These are phyloP conservation scores for Mormyrus hasselquistii DNA, from an alignment of 2,797 vertebrate species.

Conservation along the genomic window DNA sequence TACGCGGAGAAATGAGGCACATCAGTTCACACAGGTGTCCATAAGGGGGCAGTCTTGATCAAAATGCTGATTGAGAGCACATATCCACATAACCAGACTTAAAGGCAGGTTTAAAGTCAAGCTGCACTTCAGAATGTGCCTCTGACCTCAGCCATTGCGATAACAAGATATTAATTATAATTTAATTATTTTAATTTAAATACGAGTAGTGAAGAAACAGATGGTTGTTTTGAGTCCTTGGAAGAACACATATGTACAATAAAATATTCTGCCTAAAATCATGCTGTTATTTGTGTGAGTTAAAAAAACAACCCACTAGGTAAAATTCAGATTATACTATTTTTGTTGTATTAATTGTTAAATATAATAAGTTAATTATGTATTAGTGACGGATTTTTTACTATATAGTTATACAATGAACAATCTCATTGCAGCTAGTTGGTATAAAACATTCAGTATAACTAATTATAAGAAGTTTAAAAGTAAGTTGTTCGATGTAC, in stretches of 20 bases:
- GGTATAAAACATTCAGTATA: background rate
- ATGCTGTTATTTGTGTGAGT: background rate
- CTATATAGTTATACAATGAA: background rate
- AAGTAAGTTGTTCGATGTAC: background rate
- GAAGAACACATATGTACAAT: background rate
- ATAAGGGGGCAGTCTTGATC: background rate
- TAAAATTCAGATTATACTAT: background rate
- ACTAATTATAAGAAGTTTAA: background rate
- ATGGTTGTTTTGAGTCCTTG: background rate
- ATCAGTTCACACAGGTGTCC: background rate
- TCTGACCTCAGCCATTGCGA: background rate
- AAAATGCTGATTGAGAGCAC: background rate
- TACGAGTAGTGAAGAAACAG: background rate
- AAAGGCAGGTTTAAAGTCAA: background rate
- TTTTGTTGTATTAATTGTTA: background rate
- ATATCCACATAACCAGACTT: background rate
- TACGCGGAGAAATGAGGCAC: background rate
- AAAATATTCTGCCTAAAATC: slow-evolving; percentile 4
- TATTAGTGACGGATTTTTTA: background rate
- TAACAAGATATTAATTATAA: background rate
- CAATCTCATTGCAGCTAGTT: background rate
- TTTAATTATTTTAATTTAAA: background rate
- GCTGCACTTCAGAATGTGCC: background rate
- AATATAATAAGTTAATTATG: background rate
- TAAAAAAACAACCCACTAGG: background rate